Evolutionary conservation across 1,140 invertebrate genomes (phyloP), one percentile per base, ranked within the genome.

Genomic region (Leptinotarsa undecemlineata): DNA sequence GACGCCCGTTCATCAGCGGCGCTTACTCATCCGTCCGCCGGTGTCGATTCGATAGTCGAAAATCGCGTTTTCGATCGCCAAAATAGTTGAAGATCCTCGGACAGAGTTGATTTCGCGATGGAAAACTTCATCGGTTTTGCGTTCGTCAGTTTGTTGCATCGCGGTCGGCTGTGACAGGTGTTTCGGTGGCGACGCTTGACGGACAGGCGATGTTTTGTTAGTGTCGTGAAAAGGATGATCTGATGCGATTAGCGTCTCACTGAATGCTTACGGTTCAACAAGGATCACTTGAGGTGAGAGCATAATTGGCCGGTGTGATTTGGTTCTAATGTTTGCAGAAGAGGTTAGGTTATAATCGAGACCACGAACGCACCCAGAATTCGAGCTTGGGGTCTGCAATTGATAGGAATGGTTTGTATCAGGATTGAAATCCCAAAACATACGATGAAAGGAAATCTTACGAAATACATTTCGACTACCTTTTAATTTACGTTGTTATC

Each of bases 11-110:
- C 48, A 70, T 70, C 68, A 70, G 47, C 68, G 48, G 68, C 51
- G 68, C 68, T 70, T 70, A 70, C 68, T 70, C 68, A 70, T 70
- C 48, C n/a, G 51, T 57, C 51, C 51, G 17, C 51, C 51, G 51
- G 51, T 57, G 51, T 57, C 51, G 5, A 57, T 57, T 57, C 51
- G 51, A 57, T 57, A 57, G 51, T 6, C 51, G 17, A 19, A 57
- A 57, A 57, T 57, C 51, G 51, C 51, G 51, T 57, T 14, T 57
- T 57, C 51, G 51, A 57, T 57, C 51, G 51, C n/a, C n/a, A 57
- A 57, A 57, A 57, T 4, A 57, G 17, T 19, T 42, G 33, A 57
- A n/a, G 33, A 57, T 57, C 51, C 15, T n/a, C n/a, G 51, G 51
- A 19, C 51, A 57, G 51, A 17, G 4, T 14, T 57, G 15, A 57